Conservation (phyloP, 2,797 vertebrate species). For the Pseudotriccus pelzelni region DNA sequence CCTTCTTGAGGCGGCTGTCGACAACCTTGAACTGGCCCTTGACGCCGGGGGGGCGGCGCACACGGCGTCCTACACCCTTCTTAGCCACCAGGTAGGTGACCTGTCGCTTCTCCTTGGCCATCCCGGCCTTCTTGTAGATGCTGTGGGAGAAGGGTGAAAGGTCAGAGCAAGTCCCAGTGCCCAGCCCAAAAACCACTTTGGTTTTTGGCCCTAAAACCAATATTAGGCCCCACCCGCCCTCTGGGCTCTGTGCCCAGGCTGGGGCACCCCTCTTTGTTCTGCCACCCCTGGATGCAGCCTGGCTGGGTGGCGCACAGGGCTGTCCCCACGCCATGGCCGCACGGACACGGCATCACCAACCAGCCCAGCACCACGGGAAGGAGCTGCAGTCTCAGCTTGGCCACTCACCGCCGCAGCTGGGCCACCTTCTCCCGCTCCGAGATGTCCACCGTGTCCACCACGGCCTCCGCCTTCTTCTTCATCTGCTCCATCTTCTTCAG, state of each 20-base stretch:
- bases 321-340: accelerated
- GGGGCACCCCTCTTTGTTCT: neutral
- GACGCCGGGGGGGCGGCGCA: slow-evolving; percentile 86
- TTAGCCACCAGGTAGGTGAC: slow-evolving; percentile 92
- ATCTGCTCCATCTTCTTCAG: slow-evolving; percentile 94
- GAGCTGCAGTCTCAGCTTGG: neutral
- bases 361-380: accelerated
- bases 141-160: slow-evolving; percentile 60
- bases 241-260: neutral
- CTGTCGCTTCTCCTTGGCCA: slow-evolving; percentile 93
- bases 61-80: slow-evolving; percentile 87
- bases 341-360: neutral
- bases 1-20: slow-evolving; percentile 94
- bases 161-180: neutral
- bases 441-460: slow-evolving; percentile 93
- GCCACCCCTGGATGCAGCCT: accelerated
- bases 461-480: slow-evolving; percentile 94
- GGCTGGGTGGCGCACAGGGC: neutral
- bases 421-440: slow-evolving; percentile 93
- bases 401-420: slow-evolving; percentile 87
- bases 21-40: slow-evolving; percentile 95
- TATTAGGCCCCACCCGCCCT: accelerated
- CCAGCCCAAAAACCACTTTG: neutral
- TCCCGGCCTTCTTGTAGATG: slow-evolving; percentile 95
- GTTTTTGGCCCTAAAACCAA: accelerated